These are phyloP conservation scores for Aix galericulata DNA, from an alignment of 2,113 vertebrate genomes.

Conservation along the genomic window DNA sequence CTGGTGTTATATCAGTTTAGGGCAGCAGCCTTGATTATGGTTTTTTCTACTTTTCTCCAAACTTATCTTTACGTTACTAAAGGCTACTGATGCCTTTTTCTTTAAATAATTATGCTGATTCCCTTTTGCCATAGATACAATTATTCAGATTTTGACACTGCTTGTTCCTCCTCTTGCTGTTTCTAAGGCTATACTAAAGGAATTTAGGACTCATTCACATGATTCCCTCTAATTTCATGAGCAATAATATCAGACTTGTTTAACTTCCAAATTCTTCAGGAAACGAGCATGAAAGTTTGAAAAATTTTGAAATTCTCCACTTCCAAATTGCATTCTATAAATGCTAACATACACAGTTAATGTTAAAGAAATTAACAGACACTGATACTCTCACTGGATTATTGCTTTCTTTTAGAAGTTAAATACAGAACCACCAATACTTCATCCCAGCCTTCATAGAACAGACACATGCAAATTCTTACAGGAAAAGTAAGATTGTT, in stretches of 20 bases:
- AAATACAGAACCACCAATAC: background rate
- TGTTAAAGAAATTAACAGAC: background rate
- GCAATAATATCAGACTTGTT: background rate
- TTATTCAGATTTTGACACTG: background rate
- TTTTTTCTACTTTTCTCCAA: background rate
- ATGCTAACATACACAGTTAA: accelerated
- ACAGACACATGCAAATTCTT: background rate
- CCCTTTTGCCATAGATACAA: background rate
- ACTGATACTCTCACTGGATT: accelerated
- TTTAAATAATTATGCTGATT: accelerated
- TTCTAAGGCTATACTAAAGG: background rate
- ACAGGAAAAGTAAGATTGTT: background rate
- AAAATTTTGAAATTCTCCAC: background rate
- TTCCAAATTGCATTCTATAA: background rate
- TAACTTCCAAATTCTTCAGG: background rate
- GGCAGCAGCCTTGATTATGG: background rate
- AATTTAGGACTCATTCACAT: background rate
- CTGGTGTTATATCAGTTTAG: background rate
- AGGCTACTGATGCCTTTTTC: background rate
- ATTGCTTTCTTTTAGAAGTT: background rate
- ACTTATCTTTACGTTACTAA: background rate
- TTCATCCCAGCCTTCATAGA: background rate
- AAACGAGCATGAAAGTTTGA: background rate
- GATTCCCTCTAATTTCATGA: background rate
- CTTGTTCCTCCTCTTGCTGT: background rate